phyloP scores from a whole-genome alignment of 2,888 invertebrate species.

The Magallana nippona region DNA sequence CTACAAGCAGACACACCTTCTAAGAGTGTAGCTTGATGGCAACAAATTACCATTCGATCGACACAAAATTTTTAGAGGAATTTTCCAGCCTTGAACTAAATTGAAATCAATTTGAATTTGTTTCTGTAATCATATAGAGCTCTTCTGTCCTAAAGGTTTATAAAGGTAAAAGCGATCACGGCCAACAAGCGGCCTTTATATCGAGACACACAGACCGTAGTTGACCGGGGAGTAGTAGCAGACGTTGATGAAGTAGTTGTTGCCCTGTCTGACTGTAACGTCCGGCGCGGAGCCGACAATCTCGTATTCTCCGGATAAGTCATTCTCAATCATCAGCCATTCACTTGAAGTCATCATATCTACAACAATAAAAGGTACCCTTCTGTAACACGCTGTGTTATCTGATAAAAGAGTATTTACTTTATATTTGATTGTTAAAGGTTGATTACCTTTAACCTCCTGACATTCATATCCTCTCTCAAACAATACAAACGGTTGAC shows the following conservation, averaged over 20 bases:
- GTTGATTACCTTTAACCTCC: conserved; percentile 47
- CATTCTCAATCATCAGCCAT: conserved; percentile 38
- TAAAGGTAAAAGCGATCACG: too few species aligned
- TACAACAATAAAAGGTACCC: neutral
- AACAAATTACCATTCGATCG: too few species aligned
- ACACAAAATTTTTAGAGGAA: too few species aligned
- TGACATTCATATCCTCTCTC: conserved; percentile 45
- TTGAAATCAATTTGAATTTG: too few species aligned
- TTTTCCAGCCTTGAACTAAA: too few species aligned
- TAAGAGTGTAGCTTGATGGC: neutral
- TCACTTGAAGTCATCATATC: conserved; percentile 43
- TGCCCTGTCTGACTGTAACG: neutral
- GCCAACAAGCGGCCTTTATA: neutral
- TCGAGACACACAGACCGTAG: conserved; percentile 34
- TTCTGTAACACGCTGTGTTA: too few species aligned
- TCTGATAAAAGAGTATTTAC: too few species aligned
- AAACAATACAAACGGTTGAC: conserved; percentile 51
- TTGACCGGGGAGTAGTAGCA: conserved; percentile 49
- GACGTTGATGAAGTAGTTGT: conserved; percentile 27
- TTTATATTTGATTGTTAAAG: too few species aligned
- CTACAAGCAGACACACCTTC: neutral
- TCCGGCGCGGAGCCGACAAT: conserved; percentile 37
- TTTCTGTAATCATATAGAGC: too few species aligned
- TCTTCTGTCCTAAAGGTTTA: too few species aligned
- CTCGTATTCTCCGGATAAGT: neutral